Percentiles rank a stretch among this genome's conserved stretches.
These are phyloP conservation scores for Lytechinus variegatus DNA, from an alignment of 35 echinoderm and acorn worm species.

Conservation along the genomic window DNA sequence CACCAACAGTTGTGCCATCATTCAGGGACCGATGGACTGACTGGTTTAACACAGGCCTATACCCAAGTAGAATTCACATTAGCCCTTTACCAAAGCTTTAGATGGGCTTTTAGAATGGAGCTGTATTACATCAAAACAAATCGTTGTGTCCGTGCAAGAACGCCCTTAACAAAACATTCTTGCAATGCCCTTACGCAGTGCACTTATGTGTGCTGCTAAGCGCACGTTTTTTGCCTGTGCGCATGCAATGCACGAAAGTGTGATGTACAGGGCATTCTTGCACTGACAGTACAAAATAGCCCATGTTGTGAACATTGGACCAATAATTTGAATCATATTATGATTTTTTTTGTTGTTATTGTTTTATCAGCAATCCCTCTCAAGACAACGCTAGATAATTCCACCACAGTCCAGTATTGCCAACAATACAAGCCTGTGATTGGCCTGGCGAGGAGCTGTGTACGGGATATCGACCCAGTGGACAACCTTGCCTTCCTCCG, in stretches of 20 bases:
- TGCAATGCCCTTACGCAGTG: too few relatives aligned
- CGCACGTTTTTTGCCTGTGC: background rate
- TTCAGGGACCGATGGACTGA: too few relatives aligned
- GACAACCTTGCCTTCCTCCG: slow-evolving; percentile 98
- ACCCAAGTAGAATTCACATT: too few relatives aligned
- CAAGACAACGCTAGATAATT: slow-evolving; percentile 94
- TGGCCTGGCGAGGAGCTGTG: slow-evolving; percentile 70
- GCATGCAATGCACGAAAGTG: background rate
- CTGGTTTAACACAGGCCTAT: too few relatives aligned
- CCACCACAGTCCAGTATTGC: slow-evolving; percentile 92
- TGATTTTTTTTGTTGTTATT: slow-evolving; percentile 39
- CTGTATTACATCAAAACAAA: too few relatives aligned
- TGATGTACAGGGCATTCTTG: background rate
- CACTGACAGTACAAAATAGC: background rate
- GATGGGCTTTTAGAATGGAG: too few relatives aligned
- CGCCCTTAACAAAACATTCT: too few relatives aligned
- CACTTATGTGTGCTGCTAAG: too few relatives aligned
- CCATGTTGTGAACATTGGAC: too few relatives aligned
- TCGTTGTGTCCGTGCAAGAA: too few relatives aligned
- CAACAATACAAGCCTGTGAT: slow-evolving; percentile 71
- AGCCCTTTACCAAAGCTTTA: too few relatives aligned
- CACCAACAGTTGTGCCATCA: too few relatives aligned
- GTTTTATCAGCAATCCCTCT: slow-evolving; percentile 78
- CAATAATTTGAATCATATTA: background rate
- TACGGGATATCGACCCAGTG: slow-evolving; percentile 90